Conservation (phyloP, 2,113 vertebrate genomes). For the Bubalus kerabau region DNA sequence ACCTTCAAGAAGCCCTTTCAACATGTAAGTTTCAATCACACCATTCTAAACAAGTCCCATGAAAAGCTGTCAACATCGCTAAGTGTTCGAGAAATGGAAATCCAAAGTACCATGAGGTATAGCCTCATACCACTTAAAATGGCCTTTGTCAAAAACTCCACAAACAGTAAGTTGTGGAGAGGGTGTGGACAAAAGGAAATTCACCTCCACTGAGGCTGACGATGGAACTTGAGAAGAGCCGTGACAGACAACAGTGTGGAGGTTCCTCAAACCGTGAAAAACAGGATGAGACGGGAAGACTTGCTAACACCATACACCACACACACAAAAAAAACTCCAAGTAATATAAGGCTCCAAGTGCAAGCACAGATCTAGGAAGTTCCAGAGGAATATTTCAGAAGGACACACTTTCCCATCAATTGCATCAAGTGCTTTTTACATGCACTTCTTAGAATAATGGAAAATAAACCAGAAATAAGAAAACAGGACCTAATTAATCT, state of each 20-base stretch:
- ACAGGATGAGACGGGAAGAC: neutral
- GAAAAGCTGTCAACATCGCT: neutral
- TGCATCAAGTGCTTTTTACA: neutral
- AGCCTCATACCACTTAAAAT: neutral
- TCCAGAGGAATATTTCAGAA: neutral
- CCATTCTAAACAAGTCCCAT: neutral
- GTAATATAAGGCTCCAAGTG: neutral
- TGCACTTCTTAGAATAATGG: neutral
- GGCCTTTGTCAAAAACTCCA: neutral
- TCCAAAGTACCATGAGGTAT: neutral
- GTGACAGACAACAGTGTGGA: neutral
- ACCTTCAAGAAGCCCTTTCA: neutral
- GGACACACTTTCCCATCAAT: neutral
- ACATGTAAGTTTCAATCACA: neutral
- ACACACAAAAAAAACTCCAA: neutral
- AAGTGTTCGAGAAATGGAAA: neutral
- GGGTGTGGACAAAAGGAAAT: neutral
- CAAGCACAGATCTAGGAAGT: neutral
- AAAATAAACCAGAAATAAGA: neutral
- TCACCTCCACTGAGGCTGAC: neutral
- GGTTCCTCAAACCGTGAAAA: neutral
- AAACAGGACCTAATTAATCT: neutral
- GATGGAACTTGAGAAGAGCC: neutral
- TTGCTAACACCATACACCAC: neutral
- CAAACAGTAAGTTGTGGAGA: neutral